Percentiles rank a stretch among this genome's conserved stretches.
These are phyloP conservation scores for Sus scrofa DNA, from an alignment of 2,113 vertebrate species.

Conservation along the genomic window T2T-Sscrofa CM000828.6:60680001-60680500, in stretches of 20 bases:
- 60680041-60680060: neutral
- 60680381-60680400: neutral
- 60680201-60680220: neutral
- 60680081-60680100: neutral
- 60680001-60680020: neutral
- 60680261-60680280: neutral
- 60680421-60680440: neutral
- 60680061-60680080: neutral
- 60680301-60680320: neutral
- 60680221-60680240: neutral
- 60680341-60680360: neutral
- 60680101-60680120: neutral
- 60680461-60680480: neutral
- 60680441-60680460: neutral
- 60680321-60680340: neutral
- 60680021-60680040: neutral
- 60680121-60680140: neutral
- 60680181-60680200: neutral
- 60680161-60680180: neutral
- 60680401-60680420: neutral
- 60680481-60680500: neutral
- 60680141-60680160: neutral
- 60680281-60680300: neutral
- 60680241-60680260: neutral
- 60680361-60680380: neutral